Evolutionary conservation across 2,113 vertebrate genomes (phyloP), one percentile per base, ranked within the genome.

Genomic region (Neolamprologus hecqui): DNA sequence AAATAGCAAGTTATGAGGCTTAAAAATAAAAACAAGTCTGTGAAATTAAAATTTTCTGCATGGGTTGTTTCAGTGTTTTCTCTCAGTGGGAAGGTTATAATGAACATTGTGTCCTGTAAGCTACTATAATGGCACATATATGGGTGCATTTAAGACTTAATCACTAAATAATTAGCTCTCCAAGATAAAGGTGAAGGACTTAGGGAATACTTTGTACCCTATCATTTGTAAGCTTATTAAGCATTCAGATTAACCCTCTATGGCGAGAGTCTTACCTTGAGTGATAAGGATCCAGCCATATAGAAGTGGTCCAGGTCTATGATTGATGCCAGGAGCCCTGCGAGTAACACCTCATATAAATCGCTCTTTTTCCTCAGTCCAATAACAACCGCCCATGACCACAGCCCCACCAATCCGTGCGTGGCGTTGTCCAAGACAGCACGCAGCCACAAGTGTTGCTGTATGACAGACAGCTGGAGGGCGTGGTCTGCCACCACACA

Each of bases 251-350:
- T 12, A 58, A 42, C 14, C 54, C 23, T 55, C 33, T n/a, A 57
- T 19, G 45, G 19, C 21, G 7, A 21, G 42, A 23, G 2, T 79
- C 96, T 96, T 93, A 99, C 99, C 96, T 98, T 97, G 86, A 99
- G 95, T 4, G 98, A 99, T 7, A 99, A 87, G 9, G 99, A 98
- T 79, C 98, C 96, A 79, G 99, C 98, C 93, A 96, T 93, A 80
- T 98, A 94, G 93, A 99, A 99, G 94, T 99, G 98, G 91, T 99
- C 99, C 83, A 99, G 83, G 84, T 99, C 99, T 87, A 99, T 97
- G 82, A 98, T 73, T 2, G 98, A 98, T 5, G 98, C 97, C 40
- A 99, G 96, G 79, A 98, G 97, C 6, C 98, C 98, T 9, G 98
- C 98, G 85, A 99, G 95, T 17, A 97, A 88, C 15, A 98, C 96